These are phyloP conservation scores for Arrhamphus sclerolepis DNA, from an alignment of 2,797 vertebrate species.

Conservation along the genomic window DNA sequence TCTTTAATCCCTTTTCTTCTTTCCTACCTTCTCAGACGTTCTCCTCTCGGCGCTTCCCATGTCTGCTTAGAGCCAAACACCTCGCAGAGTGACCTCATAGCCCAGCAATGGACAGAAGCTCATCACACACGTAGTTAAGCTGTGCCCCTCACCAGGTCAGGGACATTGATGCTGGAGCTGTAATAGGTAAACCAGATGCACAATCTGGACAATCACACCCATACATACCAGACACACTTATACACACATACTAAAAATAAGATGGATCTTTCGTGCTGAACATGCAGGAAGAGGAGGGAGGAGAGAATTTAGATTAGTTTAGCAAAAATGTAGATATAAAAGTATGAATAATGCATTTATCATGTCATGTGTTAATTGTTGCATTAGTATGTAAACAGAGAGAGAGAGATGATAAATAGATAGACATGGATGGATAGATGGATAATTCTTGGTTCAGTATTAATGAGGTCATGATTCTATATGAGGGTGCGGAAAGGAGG, in stretches of 20 bases:
- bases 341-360: no score
- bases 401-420: no score
- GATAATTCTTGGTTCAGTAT: no score
- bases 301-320: no score
- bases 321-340: no score
- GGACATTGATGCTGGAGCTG: conserved; percentile 27
- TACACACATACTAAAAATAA: conserved; percentile 24
- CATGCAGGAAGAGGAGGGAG: not conserved
- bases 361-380: no score
- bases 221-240: conserved; percentile 39
- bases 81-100: conserved; percentile 66
- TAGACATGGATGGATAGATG: no score
- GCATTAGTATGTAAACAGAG: no score
- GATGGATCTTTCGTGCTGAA: conserved; percentile 12
- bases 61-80: conserved; percentile 12
- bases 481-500: no score
- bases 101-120: conserved; percentile 57
- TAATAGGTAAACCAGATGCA: conserved; percentile 72
- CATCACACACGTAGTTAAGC: conserved; percentile 33
- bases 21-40: conserved; percentile 23
- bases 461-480: no score
- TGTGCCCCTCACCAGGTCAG: conserved; percentile 44
- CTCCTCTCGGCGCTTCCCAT: conserved; percentile 9
- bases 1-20: conserved; percentile 10
- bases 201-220: conserved; percentile 43